These are phyloP conservation scores for Lamellibrachia satsuma DNA, from an alignment of 2,888 invertebrate species.

Conservation along the genomic window DNA sequence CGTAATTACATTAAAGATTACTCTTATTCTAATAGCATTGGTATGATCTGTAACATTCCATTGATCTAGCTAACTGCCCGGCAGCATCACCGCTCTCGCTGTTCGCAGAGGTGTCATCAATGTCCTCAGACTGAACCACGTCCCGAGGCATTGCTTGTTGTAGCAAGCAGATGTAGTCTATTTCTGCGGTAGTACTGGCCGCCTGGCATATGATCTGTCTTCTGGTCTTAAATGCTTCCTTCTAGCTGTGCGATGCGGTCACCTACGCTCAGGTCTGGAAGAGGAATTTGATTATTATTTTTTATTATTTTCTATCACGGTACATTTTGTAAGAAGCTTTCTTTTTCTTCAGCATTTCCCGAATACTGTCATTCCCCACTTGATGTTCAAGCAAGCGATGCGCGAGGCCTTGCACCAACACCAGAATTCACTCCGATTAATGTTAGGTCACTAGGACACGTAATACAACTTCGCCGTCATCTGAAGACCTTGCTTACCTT, in stretches of 20 bases:
- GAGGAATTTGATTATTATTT: background rate
- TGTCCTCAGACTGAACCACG: background rate
- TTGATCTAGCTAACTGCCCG: background rate
- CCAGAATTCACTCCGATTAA: too few relatives aligned
- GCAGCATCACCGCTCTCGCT: background rate
- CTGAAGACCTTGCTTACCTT: too few relatives aligned
- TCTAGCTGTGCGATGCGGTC: background rate
- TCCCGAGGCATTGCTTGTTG: background rate
- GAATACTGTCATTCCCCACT: background rate
- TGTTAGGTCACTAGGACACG: too few relatives aligned
- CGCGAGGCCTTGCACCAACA: background rate
- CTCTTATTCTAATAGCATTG: too few relatives aligned
- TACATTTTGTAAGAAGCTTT: background rate
- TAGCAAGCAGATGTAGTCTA: background rate
- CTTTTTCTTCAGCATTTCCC: slow-evolving; percentile 3
- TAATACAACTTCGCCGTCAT: too few relatives aligned
- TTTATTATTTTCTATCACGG: background rate
- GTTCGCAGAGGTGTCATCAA: background rate
- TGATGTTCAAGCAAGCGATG: background rate
- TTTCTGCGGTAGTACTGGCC: background rate
- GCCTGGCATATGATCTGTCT: background rate
- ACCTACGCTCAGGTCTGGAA: background rate
- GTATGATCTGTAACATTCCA: background rate
- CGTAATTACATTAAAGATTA: too few relatives aligned
- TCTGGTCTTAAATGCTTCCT: background rate